A percentile compares a stretch with the other conserved stretches of the same genome.
Conservation (phyloP, 1,140 invertebrate genomes). For the Acromyrmex heyeri region DNA sequence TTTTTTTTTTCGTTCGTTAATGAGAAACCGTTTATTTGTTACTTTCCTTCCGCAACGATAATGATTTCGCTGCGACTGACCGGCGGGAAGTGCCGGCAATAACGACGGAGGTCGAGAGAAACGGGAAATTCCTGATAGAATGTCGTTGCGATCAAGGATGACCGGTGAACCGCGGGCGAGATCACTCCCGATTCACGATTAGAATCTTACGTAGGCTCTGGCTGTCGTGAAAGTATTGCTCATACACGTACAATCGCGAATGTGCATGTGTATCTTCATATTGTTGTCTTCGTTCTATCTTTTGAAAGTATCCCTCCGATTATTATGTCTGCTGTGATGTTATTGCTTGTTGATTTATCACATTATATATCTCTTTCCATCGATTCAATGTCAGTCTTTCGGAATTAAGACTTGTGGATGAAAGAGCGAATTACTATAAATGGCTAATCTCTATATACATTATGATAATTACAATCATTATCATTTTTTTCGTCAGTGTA, state of each 20-base stretch:
- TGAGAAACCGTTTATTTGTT: not conserved
- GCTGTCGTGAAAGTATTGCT: not conserved
- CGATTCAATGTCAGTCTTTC: not conserved
- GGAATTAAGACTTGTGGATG: not conserved
- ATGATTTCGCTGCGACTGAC: not conserved
- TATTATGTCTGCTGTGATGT: not conserved
- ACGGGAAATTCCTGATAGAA: slow-evolving; percentile 74
- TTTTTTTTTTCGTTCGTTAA: slow-evolving; percentile 8
- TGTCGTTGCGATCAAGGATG: slow-evolving; percentile 75
- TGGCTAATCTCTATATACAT: too few species aligned
- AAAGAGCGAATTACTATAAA: too few species aligned
- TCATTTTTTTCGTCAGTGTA: too few species aligned
- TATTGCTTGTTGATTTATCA: not conserved
- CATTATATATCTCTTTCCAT: not conserved
- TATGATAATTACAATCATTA: too few species aligned
- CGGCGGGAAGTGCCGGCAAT: not conserved
- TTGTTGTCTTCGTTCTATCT: not conserved
- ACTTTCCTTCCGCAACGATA: slow-evolving; percentile 11
- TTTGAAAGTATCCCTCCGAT: not conserved
- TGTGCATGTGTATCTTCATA: not conserved
- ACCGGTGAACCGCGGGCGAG: slow-evolving; percentile 48
- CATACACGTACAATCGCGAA: not conserved
- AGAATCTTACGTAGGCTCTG: slow-evolving; percentile 27
- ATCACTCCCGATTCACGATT: slow-evolving; percentile 59
- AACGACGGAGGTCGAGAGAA: slow-evolving; percentile 54